Conservation (phyloP, 2,797 vertebrate species). For the Hirundo rustica region DNA sequence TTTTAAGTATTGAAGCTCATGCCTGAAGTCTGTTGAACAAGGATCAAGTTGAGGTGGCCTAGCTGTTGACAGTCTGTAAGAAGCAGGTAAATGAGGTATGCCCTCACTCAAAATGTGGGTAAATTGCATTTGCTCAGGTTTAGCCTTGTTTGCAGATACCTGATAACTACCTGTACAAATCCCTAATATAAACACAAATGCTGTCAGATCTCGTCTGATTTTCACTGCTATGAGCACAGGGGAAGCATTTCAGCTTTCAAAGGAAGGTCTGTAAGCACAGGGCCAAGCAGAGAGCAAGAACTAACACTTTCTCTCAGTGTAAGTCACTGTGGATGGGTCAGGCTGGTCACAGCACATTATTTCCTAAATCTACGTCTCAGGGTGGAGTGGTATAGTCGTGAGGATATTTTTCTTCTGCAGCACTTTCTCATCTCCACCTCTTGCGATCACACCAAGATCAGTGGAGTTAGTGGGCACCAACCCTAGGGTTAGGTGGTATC, state of each 20-base stretch:
- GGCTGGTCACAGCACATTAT: neutral
- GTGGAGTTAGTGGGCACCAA: neutral
- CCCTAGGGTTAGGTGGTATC: neutral
- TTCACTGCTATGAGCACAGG: neutral
- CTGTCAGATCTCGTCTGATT: neutral
- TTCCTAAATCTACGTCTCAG: rapidly evolving
- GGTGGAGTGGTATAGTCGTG: rapidly evolving
- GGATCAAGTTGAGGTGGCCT: neutral
- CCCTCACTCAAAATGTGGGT: neutral
- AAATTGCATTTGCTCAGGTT: neutral
- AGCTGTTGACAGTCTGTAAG: neutral
- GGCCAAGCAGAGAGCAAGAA: neutral
- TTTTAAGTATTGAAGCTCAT: neutral
- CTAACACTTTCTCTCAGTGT: neutral
- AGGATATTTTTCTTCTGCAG: neutral
- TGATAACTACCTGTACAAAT: neutral
- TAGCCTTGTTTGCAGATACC: neutral
- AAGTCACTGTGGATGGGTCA: neutral
- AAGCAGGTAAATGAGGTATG: neutral
- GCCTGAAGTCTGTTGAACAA: neutral
- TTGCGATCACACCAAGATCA: neutral
- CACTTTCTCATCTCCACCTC: neutral
- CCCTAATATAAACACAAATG: neutral
- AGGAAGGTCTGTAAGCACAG: neutral
- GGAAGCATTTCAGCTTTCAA: neutral